Evolutionary conservation across 2,113 vertebrate species (phyloP).

Genomic region (Oriolus oriolus): DNA sequence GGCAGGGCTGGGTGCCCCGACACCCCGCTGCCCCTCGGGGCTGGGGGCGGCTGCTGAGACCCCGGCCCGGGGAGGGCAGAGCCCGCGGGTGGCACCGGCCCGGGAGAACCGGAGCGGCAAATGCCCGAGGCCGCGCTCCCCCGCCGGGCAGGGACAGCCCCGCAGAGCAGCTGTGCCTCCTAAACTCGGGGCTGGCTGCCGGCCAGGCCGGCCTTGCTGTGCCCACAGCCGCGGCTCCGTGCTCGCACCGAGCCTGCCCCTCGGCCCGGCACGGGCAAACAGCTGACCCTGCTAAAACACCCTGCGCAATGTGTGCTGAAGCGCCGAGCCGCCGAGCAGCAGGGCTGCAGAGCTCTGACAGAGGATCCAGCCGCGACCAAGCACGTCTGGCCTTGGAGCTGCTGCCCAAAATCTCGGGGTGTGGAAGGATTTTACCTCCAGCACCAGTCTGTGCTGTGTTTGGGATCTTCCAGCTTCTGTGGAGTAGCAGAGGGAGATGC

Average conservation of each 20-base stretch:
- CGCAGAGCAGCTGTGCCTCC: neutral
- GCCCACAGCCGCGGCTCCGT: neutral
- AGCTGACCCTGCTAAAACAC: neutral
- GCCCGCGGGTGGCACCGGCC: rapidly evolving
- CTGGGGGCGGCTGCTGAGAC: too few relatives aligned
- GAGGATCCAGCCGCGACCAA: rapidly evolving
- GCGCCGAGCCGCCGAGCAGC: rapidly evolving
- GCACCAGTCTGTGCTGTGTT: rapidly evolving
- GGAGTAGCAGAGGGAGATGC: neutral
- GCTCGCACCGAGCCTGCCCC: rapidly evolving
- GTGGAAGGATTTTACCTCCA: rapidly evolving
- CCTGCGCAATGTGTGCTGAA: rapidly evolving
- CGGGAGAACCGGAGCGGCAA: rapidly evolving
- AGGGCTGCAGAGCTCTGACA: neutral
- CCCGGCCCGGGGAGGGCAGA: rapidly evolving
- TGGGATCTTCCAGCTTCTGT: neutral
- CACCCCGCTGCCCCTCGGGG: too few relatives aligned
- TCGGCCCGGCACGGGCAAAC: neutral
- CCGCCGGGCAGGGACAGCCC: neutral
- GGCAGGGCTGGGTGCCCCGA: neutral
- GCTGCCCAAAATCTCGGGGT: neutral
- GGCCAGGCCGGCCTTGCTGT: neutral
- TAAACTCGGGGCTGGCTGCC: neutral
- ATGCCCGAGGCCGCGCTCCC: rapidly evolving
- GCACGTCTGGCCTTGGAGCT: neutral